Evolutionary conservation across 1,140 invertebrate species (phyloP).

Genomic region (Calephelis nemesis): DNA sequence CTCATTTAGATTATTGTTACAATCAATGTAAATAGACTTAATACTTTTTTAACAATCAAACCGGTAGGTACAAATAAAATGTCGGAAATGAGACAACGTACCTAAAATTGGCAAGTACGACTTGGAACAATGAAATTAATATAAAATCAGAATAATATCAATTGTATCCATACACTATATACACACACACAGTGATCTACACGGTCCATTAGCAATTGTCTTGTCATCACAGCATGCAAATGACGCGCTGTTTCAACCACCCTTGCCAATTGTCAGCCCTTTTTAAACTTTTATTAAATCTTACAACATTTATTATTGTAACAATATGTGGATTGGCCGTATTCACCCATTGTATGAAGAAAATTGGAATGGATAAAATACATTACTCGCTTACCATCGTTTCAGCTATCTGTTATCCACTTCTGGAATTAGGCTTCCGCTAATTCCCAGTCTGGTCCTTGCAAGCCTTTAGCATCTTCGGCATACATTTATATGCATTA

Average conservation of each 20-base stretch:
- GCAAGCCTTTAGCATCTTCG: too few species aligned
- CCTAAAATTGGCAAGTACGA: too few species aligned
- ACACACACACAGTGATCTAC: not conserved
- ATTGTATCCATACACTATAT: not conserved
- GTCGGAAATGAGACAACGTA: too few species aligned
- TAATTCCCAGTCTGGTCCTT: too few species aligned
- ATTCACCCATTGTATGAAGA: not conserved
- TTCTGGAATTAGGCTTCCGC: too few species aligned
- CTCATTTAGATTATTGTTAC: too few species aligned
- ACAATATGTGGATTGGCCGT: not conserved
- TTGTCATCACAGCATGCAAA: constrained; percentile 6
- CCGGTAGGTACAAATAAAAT: too few species aligned
- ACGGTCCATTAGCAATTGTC: not conserved
- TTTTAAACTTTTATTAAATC: constrained; percentile 35
- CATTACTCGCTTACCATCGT: too few species aligned
- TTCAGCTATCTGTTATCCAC: too few species aligned
- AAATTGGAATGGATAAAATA: not conserved
- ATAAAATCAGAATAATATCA: not conserved
- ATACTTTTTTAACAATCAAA: too few species aligned
- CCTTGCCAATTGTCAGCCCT: constrained; percentile 45
- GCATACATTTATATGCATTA: too few species aligned
- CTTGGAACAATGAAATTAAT: not conserved
- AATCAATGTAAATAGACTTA: too few species aligned
- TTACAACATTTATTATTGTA: constrained; percentile 14
- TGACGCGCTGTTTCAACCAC: not conserved